These are phyloP conservation scores for Periophthalmodon schlosseri DNA, from an alignment of 2,113 vertebrate genomes.

Conservation along the genomic window DNA sequence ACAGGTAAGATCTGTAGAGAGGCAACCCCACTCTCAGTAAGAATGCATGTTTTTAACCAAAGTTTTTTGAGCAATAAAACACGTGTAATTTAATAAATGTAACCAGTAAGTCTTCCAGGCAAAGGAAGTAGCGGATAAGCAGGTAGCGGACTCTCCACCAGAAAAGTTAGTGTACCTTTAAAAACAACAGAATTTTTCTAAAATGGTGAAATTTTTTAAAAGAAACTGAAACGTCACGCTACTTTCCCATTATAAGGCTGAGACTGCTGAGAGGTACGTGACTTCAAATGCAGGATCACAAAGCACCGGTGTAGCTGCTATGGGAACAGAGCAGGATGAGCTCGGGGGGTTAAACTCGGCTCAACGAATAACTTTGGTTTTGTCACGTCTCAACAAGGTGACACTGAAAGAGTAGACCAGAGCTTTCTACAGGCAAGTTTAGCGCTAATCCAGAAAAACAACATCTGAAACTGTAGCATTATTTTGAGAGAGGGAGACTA, in stretches of 20 bases:
- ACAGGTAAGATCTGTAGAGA: too few relatives aligned
- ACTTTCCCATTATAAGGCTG: constrained; percentile 22
- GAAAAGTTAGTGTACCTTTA: too few relatives aligned
- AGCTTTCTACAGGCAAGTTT: constrained; percentile 24
- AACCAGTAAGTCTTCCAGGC: too few relatives aligned
- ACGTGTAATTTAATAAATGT: too few relatives aligned
- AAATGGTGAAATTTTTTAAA: not conserved
- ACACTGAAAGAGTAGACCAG: constrained; percentile 47
- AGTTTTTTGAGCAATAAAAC: too few relatives aligned
- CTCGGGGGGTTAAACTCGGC: constrained; percentile 33
- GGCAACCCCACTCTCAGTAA: too few relatives aligned
- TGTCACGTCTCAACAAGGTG: constrained; percentile 48
- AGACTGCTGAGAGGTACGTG: constrained; percentile 36
- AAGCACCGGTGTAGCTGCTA: constrained; percentile 26
- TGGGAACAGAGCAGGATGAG: constrained; percentile 33
- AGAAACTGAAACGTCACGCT: constrained; percentile 23
- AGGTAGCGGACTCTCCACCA: too few relatives aligned
- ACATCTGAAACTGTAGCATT: not conserved
- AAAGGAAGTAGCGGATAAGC: too few relatives aligned
- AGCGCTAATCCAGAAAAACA: constrained; percentile 4
- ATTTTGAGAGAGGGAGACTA: not conserved
- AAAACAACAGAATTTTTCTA: not conserved
- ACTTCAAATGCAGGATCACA: constrained; percentile 48
- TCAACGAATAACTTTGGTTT: constrained; percentile 36
- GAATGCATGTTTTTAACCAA: too few relatives aligned